Conservation (phyloP, 35 echinoderm and acorn worm genomes). For the Acanthaster planci region DNA sequence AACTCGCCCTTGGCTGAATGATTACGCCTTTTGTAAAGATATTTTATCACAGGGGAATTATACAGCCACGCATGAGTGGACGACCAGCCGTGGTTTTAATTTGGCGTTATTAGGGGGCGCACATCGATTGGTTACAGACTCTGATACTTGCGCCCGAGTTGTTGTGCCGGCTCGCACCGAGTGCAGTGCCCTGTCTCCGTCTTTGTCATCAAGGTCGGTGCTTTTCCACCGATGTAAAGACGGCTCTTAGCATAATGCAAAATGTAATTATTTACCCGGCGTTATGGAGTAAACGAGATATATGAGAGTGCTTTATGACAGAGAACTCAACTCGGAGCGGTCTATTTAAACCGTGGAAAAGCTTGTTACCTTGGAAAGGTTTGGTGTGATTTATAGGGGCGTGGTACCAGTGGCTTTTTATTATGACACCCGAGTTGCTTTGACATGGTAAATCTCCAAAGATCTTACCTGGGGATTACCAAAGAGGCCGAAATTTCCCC, state of each 20-base stretch:
- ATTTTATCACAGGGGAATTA: not conserved
- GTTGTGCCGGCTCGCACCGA: not conserved
- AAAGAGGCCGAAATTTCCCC: too few relatives aligned
- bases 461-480: too few relatives aligned
- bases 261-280: conserved; percentile 12
- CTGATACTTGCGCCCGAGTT: not conserved
- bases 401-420: too few relatives aligned
- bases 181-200: not conserved
- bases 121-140: conserved; percentile 1
- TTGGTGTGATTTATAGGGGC: too few relatives aligned
- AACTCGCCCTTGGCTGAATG: not conserved
- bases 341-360: too few relatives aligned
- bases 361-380: too few relatives aligned
- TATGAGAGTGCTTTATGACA: too few relatives aligned
- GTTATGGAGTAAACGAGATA: too few relatives aligned
- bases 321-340: too few relatives aligned
- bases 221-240: too few relatives aligned
- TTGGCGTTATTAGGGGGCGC: not conserved
- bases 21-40: not conserved
- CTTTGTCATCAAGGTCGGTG: not conserved
- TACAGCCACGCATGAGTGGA: not conserved
- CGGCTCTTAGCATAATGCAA: not conserved
- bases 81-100: not conserved
- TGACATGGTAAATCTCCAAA: too few relatives aligned
- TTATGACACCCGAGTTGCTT: too few relatives aligned